Evolutionary conservation across 2,113 vertebrate genomes (phyloP), one percentile per base, ranked within the genome.

Genomic region (Albula glossodonta): DNA sequence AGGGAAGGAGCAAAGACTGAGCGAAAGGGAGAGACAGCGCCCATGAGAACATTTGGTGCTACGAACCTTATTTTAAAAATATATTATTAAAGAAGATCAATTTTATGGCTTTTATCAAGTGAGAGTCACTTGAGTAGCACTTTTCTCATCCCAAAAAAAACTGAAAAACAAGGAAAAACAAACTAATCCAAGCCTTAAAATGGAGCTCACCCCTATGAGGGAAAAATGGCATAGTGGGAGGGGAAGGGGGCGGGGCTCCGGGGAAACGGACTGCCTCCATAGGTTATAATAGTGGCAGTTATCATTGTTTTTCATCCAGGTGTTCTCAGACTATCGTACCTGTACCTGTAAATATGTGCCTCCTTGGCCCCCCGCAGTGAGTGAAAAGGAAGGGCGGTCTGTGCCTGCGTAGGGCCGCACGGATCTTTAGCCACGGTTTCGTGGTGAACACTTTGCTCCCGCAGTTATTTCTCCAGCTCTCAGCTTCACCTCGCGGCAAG

Each of bases 311-410:
- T 8, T 74, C 90, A 92, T 87, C 90, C 92, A 93, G 93, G 92
- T 74, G 91, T 89, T 86, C 25, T 81, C 90, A 85, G 89, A 93
- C 51, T 80, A 63, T 78, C 31, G 22, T 31, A 63, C 48, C 80
- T 74, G 22, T 31, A 63, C 48, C 86, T 95, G 94, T 95, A 95
- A 92, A 95, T 95, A 93, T 0, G 91, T 94, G 94, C 94, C 94
- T 94, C 93, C 92, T 92, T 91, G 92, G 70, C n/a, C 70, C 60
- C 60, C 22, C 0, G 53, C 4, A 9, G 19, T 70, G 63, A n/a
- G 63, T 22, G 8, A 17, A 22, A n/a, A 19, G 63, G 63, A 17
- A 22, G 63, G 63, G 22, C 63, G 4, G 63, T 5, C 12, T 4
- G 17, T 1, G 11, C 17, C 60, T 15, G 17, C 10, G 63, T 19